These are phyloP conservation scores for Hemicentrotus pulcherrimus DNA, from an alignment of 35 echinoderm and acorn worm genomes.

Conservation along the genomic window DNA sequence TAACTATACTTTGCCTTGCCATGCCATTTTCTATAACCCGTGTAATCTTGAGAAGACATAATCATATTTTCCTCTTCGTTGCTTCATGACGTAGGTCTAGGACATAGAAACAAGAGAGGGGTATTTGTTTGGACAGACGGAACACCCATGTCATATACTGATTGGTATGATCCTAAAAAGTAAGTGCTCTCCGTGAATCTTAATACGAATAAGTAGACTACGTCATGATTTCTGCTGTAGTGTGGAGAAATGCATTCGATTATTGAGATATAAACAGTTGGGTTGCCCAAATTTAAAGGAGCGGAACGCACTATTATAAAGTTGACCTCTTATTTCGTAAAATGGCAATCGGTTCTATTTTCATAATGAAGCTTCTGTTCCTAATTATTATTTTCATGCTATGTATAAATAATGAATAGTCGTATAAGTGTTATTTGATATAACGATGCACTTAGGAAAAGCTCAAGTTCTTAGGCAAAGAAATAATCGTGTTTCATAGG, in stretches of 20 bases:
- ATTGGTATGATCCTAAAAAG: not conserved
- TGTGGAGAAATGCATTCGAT: not conserved
- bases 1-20: too few relatives aligned
- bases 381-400: too few relatives aligned
- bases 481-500: not conserved
- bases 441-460: too few relatives aligned
- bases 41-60: too few relatives aligned
- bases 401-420: not conserved
- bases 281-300: not conserved
- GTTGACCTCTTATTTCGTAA: too few relatives aligned
- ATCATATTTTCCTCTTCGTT: not conserved
- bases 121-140: conserved; percentile 37
- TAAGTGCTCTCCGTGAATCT: not conserved
- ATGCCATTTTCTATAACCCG: too few relatives aligned
- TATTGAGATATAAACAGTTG: not conserved
- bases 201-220: not conserved
- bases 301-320: too few relatives aligned
- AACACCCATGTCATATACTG: conserved; percentile 50
- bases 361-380: too few relatives aligned
- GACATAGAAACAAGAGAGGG: not conserved
- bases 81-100: not conserved
- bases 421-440: too few relatives aligned
- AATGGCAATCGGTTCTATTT: too few relatives aligned
- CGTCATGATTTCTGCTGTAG: not conserved
- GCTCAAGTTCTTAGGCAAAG: not conserved